Percentiles rank a stretch among this genome's conserved stretches.
phyloP scores from a whole-genome alignment of 2,113 vertebrate genomes.

The Delphinapterus leucas region DNA sequence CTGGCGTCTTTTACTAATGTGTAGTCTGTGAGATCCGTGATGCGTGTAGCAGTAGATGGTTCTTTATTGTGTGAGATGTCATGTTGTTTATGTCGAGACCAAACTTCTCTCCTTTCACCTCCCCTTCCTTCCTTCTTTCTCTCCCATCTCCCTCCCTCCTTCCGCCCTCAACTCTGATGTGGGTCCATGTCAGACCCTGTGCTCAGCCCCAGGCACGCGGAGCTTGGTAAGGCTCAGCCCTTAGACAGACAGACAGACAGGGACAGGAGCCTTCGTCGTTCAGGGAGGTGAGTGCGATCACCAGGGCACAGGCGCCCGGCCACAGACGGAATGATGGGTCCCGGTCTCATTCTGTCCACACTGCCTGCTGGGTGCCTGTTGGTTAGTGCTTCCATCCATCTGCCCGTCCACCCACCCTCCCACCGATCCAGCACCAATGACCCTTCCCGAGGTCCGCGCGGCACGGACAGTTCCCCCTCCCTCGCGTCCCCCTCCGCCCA shows the following conservation, averaged over 20 bases:
- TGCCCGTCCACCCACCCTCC: not conserved
- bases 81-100: rapidly evolving
- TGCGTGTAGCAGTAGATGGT: rapidly evolving
- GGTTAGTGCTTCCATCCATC: not conserved
- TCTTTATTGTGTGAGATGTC: not conserved
- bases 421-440: not conserved
- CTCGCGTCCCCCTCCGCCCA: rapidly evolving
- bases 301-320: not conserved
- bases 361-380: not conserved
- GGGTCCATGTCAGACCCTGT: rapidly evolving
- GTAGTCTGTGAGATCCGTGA: rapidly evolving
- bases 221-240: not conserved
- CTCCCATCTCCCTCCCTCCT: too few relatives aligned
- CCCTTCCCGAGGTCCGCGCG: not conserved
- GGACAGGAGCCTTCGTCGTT: rapidly evolving
- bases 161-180: too few relatives aligned
- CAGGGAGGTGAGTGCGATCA: not conserved
- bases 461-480: rapidly evolving
- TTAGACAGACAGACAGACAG: rapidly evolving
- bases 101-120: not conserved
- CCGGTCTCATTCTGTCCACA: too few relatives aligned
- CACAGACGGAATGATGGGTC: rapidly evolving
- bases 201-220: too few relatives aligned
- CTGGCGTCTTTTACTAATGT: not conserved
- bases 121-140: not conserved